phyloP scores from a whole-genome alignment of 2,797 vertebrate genomes.

The Heteromormyrus szaboi region DNA sequence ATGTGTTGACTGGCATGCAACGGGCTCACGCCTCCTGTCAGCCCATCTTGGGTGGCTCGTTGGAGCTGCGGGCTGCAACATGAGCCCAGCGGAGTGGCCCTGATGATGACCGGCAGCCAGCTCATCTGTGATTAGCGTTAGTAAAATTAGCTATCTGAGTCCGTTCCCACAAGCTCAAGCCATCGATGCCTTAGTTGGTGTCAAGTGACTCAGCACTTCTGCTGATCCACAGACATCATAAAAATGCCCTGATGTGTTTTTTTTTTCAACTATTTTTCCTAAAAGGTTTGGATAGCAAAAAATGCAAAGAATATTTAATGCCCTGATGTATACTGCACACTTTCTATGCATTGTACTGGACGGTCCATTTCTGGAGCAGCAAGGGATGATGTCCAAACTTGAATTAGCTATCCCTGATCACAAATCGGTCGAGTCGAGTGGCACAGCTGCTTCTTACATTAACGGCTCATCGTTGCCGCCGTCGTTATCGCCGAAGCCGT shows the following conservation, averaged over 20 bases:
- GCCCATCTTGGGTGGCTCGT: conserved; percentile 40
- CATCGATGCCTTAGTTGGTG: conserved; percentile 31
- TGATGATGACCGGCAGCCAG: conserved; percentile 32
- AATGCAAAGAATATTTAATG: background rate
- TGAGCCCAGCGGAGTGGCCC: conserved; percentile 31
- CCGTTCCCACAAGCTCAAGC: conserved; percentile 25
- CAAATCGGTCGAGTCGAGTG: background rate
- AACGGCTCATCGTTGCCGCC: background rate
- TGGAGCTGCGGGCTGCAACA: conserved; percentile 39
- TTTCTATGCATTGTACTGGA: background rate
- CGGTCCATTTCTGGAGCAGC: background rate
- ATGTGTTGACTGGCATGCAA: background rate
- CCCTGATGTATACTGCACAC: background rate
- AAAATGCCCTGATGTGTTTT: background rate
- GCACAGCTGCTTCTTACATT: background rate
- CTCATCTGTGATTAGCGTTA: conserved; percentile 31
- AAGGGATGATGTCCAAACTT: background rate
- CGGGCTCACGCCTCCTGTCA: background rate
- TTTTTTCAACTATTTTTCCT: background rate
- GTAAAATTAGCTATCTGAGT: conserved; percentile 29
- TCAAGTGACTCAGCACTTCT: conserved; percentile 16
- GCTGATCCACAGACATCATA: background rate
- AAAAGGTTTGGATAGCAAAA: background rate
- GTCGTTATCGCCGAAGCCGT: background rate
- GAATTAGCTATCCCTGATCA: background rate